Conservation (phyloP, 2,113 vertebrate species). For the Ramphastos sulfuratus region DNA sequence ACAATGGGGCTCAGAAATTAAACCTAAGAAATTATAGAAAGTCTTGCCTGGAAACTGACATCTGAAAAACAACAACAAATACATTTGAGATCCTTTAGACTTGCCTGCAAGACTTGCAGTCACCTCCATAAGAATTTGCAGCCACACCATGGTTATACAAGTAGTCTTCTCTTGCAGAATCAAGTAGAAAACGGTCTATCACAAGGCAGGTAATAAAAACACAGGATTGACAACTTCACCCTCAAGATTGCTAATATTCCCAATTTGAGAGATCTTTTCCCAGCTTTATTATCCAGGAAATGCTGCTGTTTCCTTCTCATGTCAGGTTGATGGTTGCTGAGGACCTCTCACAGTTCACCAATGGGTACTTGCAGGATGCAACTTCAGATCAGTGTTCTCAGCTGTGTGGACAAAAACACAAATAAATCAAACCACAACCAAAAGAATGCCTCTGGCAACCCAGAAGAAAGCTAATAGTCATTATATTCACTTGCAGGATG, state of each 20-base stretch:
- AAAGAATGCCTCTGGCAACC: neutral
- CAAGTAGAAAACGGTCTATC: neutral
- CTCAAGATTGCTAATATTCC: neutral
- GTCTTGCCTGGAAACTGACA: neutral
- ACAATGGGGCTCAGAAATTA: neutral
- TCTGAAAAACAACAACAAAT: neutral
- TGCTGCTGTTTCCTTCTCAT: neutral
- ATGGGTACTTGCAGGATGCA: neutral
- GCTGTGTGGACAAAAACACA: constrained; percentile 1
- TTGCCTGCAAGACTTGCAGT: neutral
- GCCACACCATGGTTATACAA: neutral
- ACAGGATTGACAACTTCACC: neutral
- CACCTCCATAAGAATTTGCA: neutral
- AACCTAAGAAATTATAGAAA: neutral
- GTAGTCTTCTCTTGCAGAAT: neutral
- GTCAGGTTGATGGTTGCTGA: neutral
- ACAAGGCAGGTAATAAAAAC: neutral
- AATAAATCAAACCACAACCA: constrained; percentile 33
- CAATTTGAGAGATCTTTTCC: neutral
- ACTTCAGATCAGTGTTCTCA: neutral
- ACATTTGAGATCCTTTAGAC: neutral
- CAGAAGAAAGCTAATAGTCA: neutral
- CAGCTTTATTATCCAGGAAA: neutral
- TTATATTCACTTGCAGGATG: constrained; percentile 12
- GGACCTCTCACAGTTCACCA: neutral